Evolutionary conservation across 2,888 invertebrate genomes (phyloP).

Genomic region (Pseudanteris insignis): DNA sequence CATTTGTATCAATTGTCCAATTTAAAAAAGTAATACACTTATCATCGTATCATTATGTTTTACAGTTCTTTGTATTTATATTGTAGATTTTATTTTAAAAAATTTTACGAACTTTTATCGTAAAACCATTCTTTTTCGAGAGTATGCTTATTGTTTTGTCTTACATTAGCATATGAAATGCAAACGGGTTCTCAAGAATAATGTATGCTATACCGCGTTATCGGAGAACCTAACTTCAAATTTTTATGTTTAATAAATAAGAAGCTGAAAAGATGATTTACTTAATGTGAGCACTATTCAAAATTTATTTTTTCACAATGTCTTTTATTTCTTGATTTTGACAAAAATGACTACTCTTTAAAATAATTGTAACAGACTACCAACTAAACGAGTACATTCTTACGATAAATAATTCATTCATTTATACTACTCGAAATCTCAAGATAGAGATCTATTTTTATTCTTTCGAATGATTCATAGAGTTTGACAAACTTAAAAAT

Average conservation of each 20-base stretch:
- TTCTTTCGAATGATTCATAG: constrained; percentile 25
- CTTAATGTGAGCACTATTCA: too few species aligned
- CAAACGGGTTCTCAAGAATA: too few species aligned
- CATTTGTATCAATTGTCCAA: constrained; percentile 34
- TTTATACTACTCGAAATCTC: constrained; percentile 28
- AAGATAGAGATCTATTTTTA: constrained; percentile 12
- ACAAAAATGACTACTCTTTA: constrained; percentile 31
- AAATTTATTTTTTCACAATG: too few species aligned
- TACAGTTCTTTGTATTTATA: constrained; percentile 13
- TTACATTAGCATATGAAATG: too few species aligned
- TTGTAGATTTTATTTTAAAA: constrained; percentile 42
- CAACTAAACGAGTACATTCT: constrained; percentile 58
- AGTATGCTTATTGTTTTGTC: too few species aligned
- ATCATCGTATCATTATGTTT: constrained; percentile 18
- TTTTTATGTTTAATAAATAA: too few species aligned
- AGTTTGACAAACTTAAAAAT: constrained; percentile 29
- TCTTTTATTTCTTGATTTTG: too few species aligned
- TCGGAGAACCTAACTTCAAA: too few species aligned
- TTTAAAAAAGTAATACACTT: constrained; percentile 42
- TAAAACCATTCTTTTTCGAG: too few species aligned
- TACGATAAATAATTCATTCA: constrained; percentile 51
- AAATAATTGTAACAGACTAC: constrained; percentile 48
- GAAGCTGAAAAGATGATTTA: too few species aligned
- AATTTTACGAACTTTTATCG: constrained; percentile 33
- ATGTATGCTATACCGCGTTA: too few species aligned